Conservation (phyloP, 2,888 invertebrate species). For the Actias luna region DNA sequence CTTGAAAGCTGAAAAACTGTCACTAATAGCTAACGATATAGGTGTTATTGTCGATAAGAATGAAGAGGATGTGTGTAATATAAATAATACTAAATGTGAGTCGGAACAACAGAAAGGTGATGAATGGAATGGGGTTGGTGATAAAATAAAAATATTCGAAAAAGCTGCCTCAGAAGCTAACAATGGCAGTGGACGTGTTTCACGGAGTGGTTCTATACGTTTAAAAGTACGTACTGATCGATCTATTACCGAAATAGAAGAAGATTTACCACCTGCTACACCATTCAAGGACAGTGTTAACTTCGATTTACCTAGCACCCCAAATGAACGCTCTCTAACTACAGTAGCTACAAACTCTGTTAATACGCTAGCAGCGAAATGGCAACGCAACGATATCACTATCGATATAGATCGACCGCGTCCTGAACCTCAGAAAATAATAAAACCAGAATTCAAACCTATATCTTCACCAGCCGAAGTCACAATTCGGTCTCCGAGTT, state of each 20-base stretch:
- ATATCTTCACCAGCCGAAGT: slow-evolving; percentile 66
- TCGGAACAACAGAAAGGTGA: slow-evolving; percentile 33
- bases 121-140: slow-evolving; percentile 73
- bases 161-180: slow-evolving; percentile 71
- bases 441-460: slow-evolving; percentile 73
- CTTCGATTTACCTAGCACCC: slow-evolving; percentile 52
- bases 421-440: slow-evolving; percentile 69
- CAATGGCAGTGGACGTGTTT: slow-evolving; percentile 47
- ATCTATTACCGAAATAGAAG: slow-evolving; percentile 24
- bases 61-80: slow-evolving; percentile 25
- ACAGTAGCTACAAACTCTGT: slow-evolving; percentile 36
- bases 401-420: slow-evolving; percentile 49
- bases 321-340: slow-evolving; percentile 26
- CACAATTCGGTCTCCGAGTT: slow-evolving; percentile 71
- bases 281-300: slow-evolving; percentile 62
- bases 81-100: slow-evolving; percentile 27
- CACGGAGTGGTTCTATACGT: slow-evolving; percentile 66
- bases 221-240: slow-evolving; percentile 32
- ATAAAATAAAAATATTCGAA: slow-evolving; percentile 75
- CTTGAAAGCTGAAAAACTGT: slow-evolving; percentile 41
- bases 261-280: slow-evolving; percentile 60
- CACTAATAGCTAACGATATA: slow-evolving; percentile 30
- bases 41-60: slow-evolving; percentile 24
- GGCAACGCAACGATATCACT: slow-evolving; percentile 52
- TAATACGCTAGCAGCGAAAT: slow-evolving; percentile 42